Percentiles rank a stretch among this genome's conserved stretches.
Evolutionary conservation across 2,888 invertebrate genomes (phyloP).

Genomic region (Callimorpha dominula): DNA sequence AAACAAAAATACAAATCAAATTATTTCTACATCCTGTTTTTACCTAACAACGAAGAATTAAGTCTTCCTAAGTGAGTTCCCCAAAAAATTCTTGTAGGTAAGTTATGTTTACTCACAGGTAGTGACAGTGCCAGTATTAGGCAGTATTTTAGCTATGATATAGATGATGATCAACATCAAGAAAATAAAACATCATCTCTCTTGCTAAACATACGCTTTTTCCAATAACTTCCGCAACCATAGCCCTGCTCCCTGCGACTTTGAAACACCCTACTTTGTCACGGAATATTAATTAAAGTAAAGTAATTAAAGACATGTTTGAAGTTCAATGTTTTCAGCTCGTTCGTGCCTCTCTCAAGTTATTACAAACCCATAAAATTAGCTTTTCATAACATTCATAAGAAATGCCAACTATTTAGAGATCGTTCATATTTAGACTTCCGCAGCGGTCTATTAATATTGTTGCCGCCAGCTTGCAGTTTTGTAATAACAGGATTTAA

Average conservation of each 20-base stretch:
- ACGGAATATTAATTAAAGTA: background rate
- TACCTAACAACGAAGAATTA: too few species aligned
- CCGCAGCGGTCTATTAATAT: background rate
- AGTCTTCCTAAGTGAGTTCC: too few species aligned
- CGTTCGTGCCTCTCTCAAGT: slow-evolving; percentile 7
- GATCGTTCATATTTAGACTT: slow-evolving; percentile 2
- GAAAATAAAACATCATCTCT: background rate
- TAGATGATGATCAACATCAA: too few species aligned
- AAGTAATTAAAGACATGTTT: background rate
- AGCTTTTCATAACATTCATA: slow-evolving; percentile 10
- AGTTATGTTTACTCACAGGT: too few species aligned
- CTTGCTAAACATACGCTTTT: background rate
- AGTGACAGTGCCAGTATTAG: too few species aligned
- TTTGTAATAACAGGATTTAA: too few species aligned
- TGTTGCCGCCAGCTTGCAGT: background rate
- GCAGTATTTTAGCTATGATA: too few species aligned
- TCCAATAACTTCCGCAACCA: background rate
- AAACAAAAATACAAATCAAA: too few species aligned
- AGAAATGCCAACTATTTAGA: background rate
- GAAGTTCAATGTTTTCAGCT: background rate
- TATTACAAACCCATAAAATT: slow-evolving; percentile 4
- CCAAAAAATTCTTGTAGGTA: too few species aligned
- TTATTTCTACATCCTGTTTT: too few species aligned
- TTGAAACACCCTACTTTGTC: background rate
- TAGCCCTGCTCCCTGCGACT: background rate